Evolutionary conservation across 1,140 invertebrate genomes (phyloP).

Genomic region (Portunus trituberculatus): DNA sequence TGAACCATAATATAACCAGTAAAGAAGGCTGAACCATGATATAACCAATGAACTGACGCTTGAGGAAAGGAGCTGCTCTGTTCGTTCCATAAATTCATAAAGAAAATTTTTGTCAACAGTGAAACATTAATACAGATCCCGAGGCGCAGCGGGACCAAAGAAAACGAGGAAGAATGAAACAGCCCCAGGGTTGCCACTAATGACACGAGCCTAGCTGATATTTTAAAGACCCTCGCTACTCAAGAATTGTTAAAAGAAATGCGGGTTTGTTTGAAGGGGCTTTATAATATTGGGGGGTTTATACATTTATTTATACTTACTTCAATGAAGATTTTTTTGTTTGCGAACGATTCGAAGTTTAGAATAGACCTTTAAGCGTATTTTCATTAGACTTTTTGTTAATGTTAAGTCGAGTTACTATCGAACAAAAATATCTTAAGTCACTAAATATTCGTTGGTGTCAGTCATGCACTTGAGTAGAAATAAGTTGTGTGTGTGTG

Average conservation of each 20-base stretch:
- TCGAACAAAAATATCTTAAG: neutral
- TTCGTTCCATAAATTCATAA: no score
- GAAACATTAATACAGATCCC: no score
- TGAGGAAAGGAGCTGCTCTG: no score
- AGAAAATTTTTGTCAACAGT: no score
- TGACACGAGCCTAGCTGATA: neutral
- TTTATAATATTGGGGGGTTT: neutral
- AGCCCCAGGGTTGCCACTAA: neutral
- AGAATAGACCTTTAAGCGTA: neutral
- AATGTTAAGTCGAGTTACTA: neutral
- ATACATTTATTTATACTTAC: neutral
- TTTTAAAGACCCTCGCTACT: neutral
- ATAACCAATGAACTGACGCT: no score
- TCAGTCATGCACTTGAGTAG: neutral
- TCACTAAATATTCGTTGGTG: neutral
- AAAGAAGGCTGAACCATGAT: no score
- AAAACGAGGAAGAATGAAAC: conserved; percentile 5
- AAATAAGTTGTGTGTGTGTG: conserved; percentile 8
- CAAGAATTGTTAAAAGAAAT: neutral
- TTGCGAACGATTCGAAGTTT: neutral
- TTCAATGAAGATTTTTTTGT: neutral
- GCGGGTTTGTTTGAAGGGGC: neutral
- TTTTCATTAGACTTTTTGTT: neutral
- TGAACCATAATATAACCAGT: no score
- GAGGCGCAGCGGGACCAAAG: no score